Evolutionary conservation across 2,797 vertebrate genomes (phyloP).

Genomic region (Serranus cabrilla): DNA sequence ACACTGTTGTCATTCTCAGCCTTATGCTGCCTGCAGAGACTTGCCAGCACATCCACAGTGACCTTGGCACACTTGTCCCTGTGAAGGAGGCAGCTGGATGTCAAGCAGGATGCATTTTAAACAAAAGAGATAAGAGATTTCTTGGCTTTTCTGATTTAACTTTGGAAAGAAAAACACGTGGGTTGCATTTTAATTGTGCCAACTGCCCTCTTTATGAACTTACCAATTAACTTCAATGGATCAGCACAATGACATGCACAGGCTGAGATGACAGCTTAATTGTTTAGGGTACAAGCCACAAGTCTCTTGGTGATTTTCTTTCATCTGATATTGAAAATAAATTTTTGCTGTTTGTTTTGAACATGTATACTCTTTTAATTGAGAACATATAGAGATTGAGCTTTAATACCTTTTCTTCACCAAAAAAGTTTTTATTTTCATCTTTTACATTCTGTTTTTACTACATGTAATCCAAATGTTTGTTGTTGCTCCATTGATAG

Average conservation of each 20-base stretch:
- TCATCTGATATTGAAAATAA: neutral
- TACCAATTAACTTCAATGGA: constrained; percentile 2
- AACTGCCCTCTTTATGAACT: constrained; percentile 1
- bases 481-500: too few relatives aligned
- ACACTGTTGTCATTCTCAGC: constrained; percentile 5
- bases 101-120: constrained; percentile 26
- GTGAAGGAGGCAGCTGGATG: constrained; percentile 15
- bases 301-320: neutral
- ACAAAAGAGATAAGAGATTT: constrained; percentile 14
- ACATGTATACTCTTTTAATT: neutral
- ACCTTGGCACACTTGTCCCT: constrained; percentile 27
- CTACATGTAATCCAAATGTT: neutral
- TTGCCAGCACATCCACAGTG: constrained; percentile 12
- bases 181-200: constrained; percentile 17
- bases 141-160: constrained; percentile 19
- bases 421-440: neutral
- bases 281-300: neutral
- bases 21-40: constrained; percentile 7
- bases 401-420: neutral
- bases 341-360: neutral
- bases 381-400: neutral
- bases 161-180: neutral
- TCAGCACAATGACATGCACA: neutral
- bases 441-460: neutral
- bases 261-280: neutral